A percentile compares a stretch with the other conserved stretches of the same genome.
Evolutionary conservation across 2,113 vertebrate species (phyloP).

Genomic region (Sebastes fasciatus): DNA sequence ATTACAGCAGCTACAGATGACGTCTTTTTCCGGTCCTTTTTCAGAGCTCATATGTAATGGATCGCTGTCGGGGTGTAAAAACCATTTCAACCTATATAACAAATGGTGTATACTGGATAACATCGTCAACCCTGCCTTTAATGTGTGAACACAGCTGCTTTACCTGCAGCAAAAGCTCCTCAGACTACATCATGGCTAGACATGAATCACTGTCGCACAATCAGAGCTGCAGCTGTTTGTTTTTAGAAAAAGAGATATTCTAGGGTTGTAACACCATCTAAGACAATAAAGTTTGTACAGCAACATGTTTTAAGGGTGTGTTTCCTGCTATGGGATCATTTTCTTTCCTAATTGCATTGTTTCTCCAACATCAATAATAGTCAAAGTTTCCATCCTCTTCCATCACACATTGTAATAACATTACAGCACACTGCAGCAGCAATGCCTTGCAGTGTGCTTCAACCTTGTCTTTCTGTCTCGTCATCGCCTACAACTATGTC

Average conservation of each 20-base stretch:
- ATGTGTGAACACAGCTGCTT: background rate
- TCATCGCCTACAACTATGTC: background rate
- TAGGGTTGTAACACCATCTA: background rate
- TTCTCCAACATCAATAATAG: slow-evolving; percentile 6
- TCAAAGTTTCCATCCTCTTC: slow-evolving; percentile 3
- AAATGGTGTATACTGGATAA: no score
- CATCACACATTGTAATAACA: slow-evolving; percentile 27
- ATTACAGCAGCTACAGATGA: no score
- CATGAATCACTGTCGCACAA: slow-evolving; percentile 1
- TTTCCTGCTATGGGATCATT: background rate
- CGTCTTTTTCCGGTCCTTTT: no score
- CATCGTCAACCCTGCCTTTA: no score
- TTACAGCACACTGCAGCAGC: slow-evolving; percentile 38
- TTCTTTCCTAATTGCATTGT: slow-evolving; percentile 26
- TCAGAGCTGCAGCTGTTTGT: background rate
- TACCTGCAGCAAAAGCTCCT: no score
- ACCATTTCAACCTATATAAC: no score
- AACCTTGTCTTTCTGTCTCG: background rate
- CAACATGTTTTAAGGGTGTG: background rate
- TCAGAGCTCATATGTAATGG: no score
- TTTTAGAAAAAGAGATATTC: background rate
- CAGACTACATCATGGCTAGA: background rate
- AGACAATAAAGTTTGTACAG: background rate
- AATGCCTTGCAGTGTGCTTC: background rate
- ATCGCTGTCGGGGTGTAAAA: no score